These are phyloP conservation scores for Cranoglanis bouderius DNA, from an alignment of 2,113 vertebrate species.

Conservation along the genomic window DNA sequence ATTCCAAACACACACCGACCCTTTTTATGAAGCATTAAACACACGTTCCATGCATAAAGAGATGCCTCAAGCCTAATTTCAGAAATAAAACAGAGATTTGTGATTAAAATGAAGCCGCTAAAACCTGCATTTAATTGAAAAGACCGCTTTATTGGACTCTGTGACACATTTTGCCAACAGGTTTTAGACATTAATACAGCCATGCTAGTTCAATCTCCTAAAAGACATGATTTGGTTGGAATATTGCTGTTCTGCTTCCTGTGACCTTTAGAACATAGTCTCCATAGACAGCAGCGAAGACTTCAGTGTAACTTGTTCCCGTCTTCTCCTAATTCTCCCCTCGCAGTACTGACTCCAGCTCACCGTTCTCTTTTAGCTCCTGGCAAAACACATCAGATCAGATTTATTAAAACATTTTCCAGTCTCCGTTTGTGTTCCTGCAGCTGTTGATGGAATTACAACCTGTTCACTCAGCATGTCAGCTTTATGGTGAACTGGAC, in stretches of 20 bases:
- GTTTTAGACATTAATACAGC: background rate
- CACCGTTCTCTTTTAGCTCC: conserved; percentile 75
- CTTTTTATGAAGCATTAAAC: background rate
- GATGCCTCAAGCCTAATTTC: background rate
- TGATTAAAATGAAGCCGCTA: background rate
- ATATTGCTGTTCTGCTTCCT: background rate
- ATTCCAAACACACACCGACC: background rate
- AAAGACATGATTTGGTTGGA: background rate
- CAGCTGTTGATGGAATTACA: background rate
- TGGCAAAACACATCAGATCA: conserved; percentile 38
- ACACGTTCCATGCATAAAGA: background rate
- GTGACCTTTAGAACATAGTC: conserved; percentile 12
- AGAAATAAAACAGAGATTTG: background rate
- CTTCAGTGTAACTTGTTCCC: conserved; percentile 18
- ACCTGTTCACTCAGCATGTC: background rate
- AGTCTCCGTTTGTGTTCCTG: too few species aligned
- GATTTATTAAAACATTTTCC: background rate
- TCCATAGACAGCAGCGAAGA: conserved; percentile 2
- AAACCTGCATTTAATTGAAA: background rate
- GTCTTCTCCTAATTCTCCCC: conserved; percentile 56
- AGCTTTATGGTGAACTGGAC: too few species aligned
- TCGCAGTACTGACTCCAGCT: conserved; percentile 68
- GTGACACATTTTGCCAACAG: background rate
- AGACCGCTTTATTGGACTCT: conserved; percentile 46
- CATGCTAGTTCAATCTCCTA: background rate